Evolutionary conservation across 2,113 vertebrate genomes (phyloP), one percentile per base, ranked within the genome.

Genomic region (Grallaria varia): DNA sequence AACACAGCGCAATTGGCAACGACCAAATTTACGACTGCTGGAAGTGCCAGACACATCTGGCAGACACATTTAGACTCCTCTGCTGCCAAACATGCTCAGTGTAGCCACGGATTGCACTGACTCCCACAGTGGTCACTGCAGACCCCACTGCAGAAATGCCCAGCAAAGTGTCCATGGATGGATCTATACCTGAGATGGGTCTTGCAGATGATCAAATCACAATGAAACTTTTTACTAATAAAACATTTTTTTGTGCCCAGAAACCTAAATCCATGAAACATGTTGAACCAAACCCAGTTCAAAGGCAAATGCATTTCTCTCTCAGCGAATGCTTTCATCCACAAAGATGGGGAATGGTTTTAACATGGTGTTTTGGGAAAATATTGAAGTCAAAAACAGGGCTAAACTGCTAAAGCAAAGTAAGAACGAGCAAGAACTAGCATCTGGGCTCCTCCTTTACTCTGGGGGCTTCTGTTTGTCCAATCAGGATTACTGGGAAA

Each of bases 1-100:
- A 96, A 86, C 80, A 94, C 33, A 52, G 62, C 24, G 73, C 87
- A 96, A 94, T 55, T 96, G 96, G 93, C 83, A 95, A 95, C 6
- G 30, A 55, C 83, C 87, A 50, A 58, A 95, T 95, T 95, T 96
- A 96, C 72, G 47, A 68, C 78, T 78, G 84, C 67, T 94, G 90
- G 89, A 95, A 93, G 95, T 44, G 89, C 67, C 80, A 86, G 67
- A 92, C 66, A 88, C 90, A 93, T 92, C 87, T 94, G 96, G 93
- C 87, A 88, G 79, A 88, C 85, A 82, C 40, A 78, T 74, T 95
- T n/a, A n/a, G 95, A 87, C 78, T 89, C 74, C 58, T 83, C 71
- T 73, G 76, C 66, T 94, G 94, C 89, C 92, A 95, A 90, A 84
- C 39, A 42, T 23, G 66, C 67, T 88, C 53, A 49, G 59, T 42